Conservation (phyloP, 2,113 vertebrate genomes). For the Oreochromis niloticus region DNA sequence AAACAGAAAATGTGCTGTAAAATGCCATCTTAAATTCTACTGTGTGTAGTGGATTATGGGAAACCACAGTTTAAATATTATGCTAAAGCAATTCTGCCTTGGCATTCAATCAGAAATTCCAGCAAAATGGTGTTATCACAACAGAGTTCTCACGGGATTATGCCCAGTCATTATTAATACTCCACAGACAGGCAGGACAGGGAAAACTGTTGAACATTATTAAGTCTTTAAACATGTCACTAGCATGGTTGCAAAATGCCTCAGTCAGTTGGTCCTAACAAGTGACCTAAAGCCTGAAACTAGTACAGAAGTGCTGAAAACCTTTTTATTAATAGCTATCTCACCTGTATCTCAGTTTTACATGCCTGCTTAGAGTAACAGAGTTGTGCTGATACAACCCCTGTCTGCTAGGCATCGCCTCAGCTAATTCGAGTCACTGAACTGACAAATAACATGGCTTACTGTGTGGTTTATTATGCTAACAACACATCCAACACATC, state of each 20-base stretch:
- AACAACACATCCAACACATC: not conserved
- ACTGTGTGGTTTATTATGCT: not conserved
- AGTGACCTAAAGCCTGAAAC: not conserved
- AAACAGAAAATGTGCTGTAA: slow-evolving; percentile 29
- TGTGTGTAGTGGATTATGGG: not conserved
- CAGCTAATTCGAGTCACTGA: not conserved
- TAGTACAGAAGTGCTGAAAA: not conserved
- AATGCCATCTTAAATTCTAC: slow-evolving; percentile 30
- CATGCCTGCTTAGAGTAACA: not conserved
- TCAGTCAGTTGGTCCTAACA: not conserved
- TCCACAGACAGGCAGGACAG: not conserved
- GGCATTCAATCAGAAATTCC: slow-evolving; percentile 22
- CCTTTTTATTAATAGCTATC: not conserved
- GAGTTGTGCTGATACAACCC: too few relatives aligned
- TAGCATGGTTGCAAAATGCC: not conserved
- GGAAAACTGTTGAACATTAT: not conserved
- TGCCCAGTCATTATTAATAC: slow-evolving; percentile 2
- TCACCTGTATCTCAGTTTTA: not conserved
- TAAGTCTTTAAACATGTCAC: not conserved
- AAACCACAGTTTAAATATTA: slow-evolving; percentile 40
- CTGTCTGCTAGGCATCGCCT: not conserved
- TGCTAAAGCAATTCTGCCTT: slow-evolving; percentile 10
- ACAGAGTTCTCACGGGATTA: slow-evolving; percentile 8
- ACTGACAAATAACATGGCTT: not conserved
- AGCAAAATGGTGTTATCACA: slow-evolving; percentile 40